Conservation (phyloP, 53 echinoderm and acorn worm species). For the Arbacia lixula region DNA sequence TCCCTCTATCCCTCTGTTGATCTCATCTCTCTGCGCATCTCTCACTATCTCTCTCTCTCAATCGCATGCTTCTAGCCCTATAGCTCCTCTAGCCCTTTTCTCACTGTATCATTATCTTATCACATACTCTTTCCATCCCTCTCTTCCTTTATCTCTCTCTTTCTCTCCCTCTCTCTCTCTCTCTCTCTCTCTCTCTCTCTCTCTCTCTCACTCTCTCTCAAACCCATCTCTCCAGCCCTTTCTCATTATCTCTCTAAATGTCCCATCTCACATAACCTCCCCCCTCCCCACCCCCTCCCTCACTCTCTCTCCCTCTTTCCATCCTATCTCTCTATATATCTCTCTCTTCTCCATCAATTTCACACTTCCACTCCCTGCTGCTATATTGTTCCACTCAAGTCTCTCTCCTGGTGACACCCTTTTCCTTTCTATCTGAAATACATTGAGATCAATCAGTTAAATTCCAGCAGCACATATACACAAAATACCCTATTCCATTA, state of each 20-base stretch:
- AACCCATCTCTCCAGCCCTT: background rate
- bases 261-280: too few species aligned
- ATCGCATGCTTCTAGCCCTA: too few species aligned
- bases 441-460: too few species aligned
- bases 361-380: background rate
- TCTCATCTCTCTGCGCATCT: too few species aligned
- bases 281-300: background rate
- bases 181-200: background rate
- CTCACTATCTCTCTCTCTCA: too few species aligned
- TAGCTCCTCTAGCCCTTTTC: too few species aligned
- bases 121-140: background rate
- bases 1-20: too few species aligned
- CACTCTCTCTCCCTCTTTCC: background rate
- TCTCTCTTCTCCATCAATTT: background rate
- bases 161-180: too few species aligned
- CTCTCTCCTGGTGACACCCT: background rate
- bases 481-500: too few species aligned
- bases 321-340: background rate
- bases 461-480: too few species aligned
- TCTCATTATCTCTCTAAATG: background rate
- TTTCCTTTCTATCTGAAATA: background rate
- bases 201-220: background rate
- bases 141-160: background rate
- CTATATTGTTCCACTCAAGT: background rate
- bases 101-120: too few species aligned